A percentile compares a stretch with the other conserved stretches of the same genome.
Conservation (phyloP, 2,888 invertebrate species). For the Penaeus monodon region DNA sequence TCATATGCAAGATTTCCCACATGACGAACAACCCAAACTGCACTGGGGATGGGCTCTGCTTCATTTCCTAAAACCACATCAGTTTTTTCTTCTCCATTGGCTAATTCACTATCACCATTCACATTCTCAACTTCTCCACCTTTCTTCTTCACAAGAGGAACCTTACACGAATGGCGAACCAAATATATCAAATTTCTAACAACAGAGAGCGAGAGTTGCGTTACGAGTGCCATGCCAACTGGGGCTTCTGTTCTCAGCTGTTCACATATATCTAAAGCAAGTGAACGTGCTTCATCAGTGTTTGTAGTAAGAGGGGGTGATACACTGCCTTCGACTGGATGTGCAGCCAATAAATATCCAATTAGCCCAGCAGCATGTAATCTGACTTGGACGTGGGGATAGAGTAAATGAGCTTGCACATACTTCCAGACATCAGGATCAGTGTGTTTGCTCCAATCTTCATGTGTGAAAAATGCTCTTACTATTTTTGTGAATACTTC, state of each 20-base stretch:
- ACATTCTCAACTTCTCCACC: background rate
- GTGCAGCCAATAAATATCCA: conserved; percentile 55
- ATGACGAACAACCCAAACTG: conserved; percentile 56
- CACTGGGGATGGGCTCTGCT: conserved; percentile 1
- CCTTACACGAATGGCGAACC: conserved; percentile 49
- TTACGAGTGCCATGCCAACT: conserved; percentile 28
- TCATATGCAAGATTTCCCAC: conserved; percentile 55
- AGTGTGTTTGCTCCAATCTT: conserved; percentile 45
- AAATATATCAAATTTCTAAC: conserved; percentile 62
- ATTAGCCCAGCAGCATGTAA: conserved; percentile 35
- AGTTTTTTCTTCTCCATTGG: background rate
- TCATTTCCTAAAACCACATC: background rate
- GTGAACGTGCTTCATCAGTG: conserved; percentile 20
- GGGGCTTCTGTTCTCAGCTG: conserved; percentile 47
- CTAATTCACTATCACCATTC: background rate
- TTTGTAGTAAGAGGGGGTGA: conserved; percentile 40
- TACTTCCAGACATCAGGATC: conserved; percentile 39
- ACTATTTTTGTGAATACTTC: conserved; percentile 50
- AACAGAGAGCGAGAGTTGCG: conserved; percentile 47
- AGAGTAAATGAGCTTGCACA: conserved; percentile 50
- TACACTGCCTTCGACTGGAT: conserved; percentile 45
- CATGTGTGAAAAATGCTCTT: conserved; percentile 5
- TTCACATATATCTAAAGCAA: conserved; percentile 57
- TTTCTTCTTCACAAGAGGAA: conserved; percentile 29
- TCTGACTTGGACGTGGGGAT: conserved; percentile 58